These are phyloP conservation scores for Stichopus horrens DNA, from an alignment of 53 echinoderm and acorn worm species.

Conservation along the genomic window DNA sequence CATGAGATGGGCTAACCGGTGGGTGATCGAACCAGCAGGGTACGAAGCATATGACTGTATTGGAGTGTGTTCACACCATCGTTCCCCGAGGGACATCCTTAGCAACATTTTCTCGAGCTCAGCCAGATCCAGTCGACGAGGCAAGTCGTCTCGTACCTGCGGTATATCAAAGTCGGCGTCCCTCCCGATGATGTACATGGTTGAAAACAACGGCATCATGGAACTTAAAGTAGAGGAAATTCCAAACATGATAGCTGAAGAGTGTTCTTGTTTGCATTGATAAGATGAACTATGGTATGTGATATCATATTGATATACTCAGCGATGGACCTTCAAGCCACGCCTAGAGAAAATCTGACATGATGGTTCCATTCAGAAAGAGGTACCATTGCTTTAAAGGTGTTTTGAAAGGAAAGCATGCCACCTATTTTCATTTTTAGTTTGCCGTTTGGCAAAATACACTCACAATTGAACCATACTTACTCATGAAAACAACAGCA, in stretches of 20 bases:
- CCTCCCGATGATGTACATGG: slow-evolving; percentile 93
- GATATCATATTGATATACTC: neutral
- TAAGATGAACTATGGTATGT: neutral
- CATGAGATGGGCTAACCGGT: slow-evolving; percentile 78
- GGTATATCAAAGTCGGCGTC: slow-evolving; percentile 63
- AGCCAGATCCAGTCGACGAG: neutral
- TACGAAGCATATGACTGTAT: slow-evolving; percentile 88
- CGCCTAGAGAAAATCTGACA: too few species aligned
- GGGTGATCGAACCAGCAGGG: slow-evolving; percentile 95
- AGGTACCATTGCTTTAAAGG: too few species aligned
- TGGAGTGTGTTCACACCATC: slow-evolving; percentile 64
- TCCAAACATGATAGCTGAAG: slow-evolving; percentile 90
- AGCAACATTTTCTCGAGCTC: slow-evolving; percentile 52
- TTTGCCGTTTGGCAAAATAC: too few species aligned
- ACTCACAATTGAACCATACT: too few species aligned
- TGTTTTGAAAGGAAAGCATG: too few species aligned
- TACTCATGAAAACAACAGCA: too few species aligned
- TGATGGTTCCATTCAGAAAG: too few species aligned
- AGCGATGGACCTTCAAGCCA: too few species aligned
- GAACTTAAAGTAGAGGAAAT: slow-evolving; percentile 85
- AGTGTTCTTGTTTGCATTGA: slow-evolving; percentile 72
- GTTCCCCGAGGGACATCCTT: slow-evolving; percentile 50
- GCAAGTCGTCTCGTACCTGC: slow-evolving; percentile 63
- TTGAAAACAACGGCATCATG: slow-evolving; percentile 64
- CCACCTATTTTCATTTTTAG: too few species aligned